Base-by-base conservation (phyloP, 2,888 invertebrate species). In the Achlya flavicornis region DNA sequence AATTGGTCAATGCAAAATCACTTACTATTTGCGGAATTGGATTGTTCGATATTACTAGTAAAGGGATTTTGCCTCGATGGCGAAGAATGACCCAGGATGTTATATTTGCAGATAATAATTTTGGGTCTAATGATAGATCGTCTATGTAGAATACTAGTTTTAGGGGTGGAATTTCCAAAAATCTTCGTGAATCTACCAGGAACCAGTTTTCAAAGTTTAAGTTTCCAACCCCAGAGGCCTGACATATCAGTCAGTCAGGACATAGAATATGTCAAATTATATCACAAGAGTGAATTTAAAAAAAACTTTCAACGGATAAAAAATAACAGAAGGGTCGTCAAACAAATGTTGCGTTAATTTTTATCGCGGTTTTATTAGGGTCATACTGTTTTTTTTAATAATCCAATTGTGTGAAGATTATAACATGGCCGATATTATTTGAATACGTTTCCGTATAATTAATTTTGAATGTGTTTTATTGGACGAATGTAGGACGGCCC, bases 371-470 rank as follows among this genome's bases (percentile, higher is more conserved):
- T 59, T 38, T 38, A 59, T 59, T 59, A 59, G 60, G 60, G 41
- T 60, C 16, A 26, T 43, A 26, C 16, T 43, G 62, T 71, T 69
- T 72, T 76, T 74, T 68, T 68, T 10, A 7, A 73, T 74, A 72
- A 76, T 38, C 26, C 62, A 66, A 71, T 73, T 72, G 73, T 74
- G 68, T 63, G 72, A 63, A 61, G 61, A 43, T 67, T 66, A 71
- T 74, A 66, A 69, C 70, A 73, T 73, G 67, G 72, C 64, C 63
- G 64, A 66, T 61, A 58, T 58, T 60, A 62, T 64, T 62, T 68
- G 63, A 69, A 68, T 67, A 62, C 66, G 64, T 77, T 83, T 82
- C 76, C 79, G 71, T 71, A 68, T 79, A 77, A 83, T 86, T 84
- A 77, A 84, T 71, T 79, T 70, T 71, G 65, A 72, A 75, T 71